Evolutionary conservation across 2,888 invertebrate species (phyloP), one percentile per base, ranked within the genome.

Genomic region (Lymantria monacha): DNA sequence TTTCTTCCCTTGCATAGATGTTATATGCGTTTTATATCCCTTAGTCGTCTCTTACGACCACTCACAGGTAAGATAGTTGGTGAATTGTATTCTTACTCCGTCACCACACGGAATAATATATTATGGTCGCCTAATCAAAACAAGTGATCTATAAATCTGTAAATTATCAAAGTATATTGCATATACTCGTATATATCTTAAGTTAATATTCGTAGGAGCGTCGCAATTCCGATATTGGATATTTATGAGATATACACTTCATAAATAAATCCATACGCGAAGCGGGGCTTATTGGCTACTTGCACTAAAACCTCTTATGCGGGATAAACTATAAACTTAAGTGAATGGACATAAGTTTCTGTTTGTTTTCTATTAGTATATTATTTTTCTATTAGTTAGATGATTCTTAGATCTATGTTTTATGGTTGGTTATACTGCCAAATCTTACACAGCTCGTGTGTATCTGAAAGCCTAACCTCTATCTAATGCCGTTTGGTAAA

Each of bases 241-340:
- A 86, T 87, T 84, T 87, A 86, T 83, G 79, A 79, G 75, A 64
- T 63, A 61, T 75, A 75, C 66, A 71, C 66, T 80, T 84, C 80
- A 85, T 85, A 85, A 85, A 85, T 85, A 85, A 85, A 85, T 81
- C 81, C 69, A 76, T 70, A 73, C 67, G 59, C 61, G 65, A 61
- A 60, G 63, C 61, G 53, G 10, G 51, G 63, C 62, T 66, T 74
- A 70, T 70, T 68, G 70, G 66, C 59, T 52, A 37, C 36, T 36
- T 56, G 55, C 56, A 58, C 22, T 56, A 50, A 54, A 51, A 57
- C 51, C 12, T 44, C 55, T 46, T 46, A 51, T 56, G 38, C 42
- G 44, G 14, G 33, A 41, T 38, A n/a, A 38, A 30, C 15, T 54
- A 56, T 51, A 58, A 53, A 60, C 51, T 53, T 38, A 50, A 60